Percentiles rank a stretch among this genome's conserved stretches.
Conservation (phyloP, 2,888 invertebrate species). For the Plemyria rubiginata region DNA sequence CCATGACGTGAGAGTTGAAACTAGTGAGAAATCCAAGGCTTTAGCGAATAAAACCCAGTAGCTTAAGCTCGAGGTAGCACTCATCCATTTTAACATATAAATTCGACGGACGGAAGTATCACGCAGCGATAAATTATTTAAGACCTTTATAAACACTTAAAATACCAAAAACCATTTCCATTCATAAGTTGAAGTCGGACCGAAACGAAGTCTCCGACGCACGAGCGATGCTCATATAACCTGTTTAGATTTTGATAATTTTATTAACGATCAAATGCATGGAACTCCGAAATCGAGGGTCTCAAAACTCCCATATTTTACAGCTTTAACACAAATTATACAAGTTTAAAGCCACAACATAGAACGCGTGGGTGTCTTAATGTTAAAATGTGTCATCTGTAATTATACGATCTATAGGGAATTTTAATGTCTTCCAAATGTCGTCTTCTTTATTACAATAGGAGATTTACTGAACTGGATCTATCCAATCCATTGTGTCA, state of each 20-base stretch:
- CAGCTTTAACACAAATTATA: slow-evolving; percentile 85
- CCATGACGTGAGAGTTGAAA: neutral
- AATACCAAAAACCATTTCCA: slow-evolving; percentile 83
- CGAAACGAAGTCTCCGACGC: slow-evolving; percentile 71
- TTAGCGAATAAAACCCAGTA: slow-evolving; percentile 75
- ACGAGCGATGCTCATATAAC: slow-evolving; percentile 79
- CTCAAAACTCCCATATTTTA: slow-evolving; percentile 82
- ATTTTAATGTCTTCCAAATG: slow-evolving; percentile 82
- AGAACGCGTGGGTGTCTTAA: slow-evolving; percentile 80
- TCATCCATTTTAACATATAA: slow-evolving; percentile 73
- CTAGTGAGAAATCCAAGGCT: slow-evolving; percentile 26
- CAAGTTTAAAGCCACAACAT: slow-evolving; percentile 82
- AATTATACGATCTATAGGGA: slow-evolving; percentile 80
- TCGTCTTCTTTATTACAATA: slow-evolving; percentile 82
- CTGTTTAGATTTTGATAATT: slow-evolving; percentile 85
- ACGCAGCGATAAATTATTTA: slow-evolving; percentile 82
- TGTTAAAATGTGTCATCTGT: slow-evolving; percentile 83
- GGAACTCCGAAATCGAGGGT: slow-evolving; percentile 74
- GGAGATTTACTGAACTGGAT: slow-evolving; percentile 73
- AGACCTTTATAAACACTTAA: slow-evolving; percentile 82
- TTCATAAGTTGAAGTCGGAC: slow-evolving; percentile 72
- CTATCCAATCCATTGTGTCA: slow-evolving; percentile 64
- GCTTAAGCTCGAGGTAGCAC: slow-evolving; percentile 63
- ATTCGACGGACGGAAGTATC: slow-evolving; percentile 81
- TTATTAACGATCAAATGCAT: slow-evolving; percentile 82